These are phyloP conservation scores for Lepidothrix coronata DNA, from an alignment of 2,113 vertebrate genomes.

Conservation along the genomic window DNA sequence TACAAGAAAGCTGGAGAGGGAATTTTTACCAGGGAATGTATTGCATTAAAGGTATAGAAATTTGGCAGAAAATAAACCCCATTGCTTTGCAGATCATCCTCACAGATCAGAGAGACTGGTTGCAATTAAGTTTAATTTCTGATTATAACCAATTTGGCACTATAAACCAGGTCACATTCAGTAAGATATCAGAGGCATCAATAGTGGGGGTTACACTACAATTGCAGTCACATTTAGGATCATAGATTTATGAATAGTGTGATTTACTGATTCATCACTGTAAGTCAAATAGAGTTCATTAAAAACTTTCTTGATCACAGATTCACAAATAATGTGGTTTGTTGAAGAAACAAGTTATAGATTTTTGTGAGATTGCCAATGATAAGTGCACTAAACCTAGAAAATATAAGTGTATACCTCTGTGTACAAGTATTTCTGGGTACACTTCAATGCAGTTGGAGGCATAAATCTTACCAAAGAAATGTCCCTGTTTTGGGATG, in stretches of 20 bases:
- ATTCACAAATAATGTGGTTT: not conserved
- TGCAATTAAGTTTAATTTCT: not conserved
- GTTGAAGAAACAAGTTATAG: not conserved
- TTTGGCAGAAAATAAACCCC: not conserved
- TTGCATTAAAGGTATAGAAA: not conserved
- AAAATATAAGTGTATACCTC: not conserved
- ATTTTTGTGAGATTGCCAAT: not conserved
- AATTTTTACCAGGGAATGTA: not conserved
- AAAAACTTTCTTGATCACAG: not conserved
- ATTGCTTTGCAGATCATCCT: not conserved
- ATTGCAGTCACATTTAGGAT: not conserved
- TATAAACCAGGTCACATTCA: rapidly evolving
- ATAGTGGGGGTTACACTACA: not conserved
- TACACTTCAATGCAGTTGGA: not conserved
- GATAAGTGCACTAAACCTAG: not conserved
- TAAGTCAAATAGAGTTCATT: not conserved
- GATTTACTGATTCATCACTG: not conserved
- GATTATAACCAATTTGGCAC: not conserved
- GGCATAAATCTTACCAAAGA: not conserved
- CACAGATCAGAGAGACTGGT: not conserved
- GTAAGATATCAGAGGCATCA: not conserved
- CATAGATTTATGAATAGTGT: not conserved
- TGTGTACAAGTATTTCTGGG: not conserved
- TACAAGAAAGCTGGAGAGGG: not conserved
- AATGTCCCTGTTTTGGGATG: not conserved